Base-by-base conservation (phyloP, 2,797 vertebrate genomes). In the Tapera naevia region DNA sequence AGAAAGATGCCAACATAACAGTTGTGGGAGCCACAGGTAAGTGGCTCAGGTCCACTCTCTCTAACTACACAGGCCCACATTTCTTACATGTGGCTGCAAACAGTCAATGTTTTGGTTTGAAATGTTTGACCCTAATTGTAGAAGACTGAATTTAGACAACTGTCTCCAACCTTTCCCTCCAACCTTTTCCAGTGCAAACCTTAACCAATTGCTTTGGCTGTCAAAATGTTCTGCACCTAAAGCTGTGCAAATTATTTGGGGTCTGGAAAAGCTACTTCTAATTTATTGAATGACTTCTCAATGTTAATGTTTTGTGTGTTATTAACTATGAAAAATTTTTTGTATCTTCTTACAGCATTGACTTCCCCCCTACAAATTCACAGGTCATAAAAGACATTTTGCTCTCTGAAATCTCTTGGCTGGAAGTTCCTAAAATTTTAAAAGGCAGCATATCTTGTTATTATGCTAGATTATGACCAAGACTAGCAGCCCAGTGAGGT, bases 21-120 rank as follows among this genome's bases (percentile, higher is more conserved):
- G 82, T 97, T 41, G 97, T 97, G 64, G 98, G 98, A 96, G 97
- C 98, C 78, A 98, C 98, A 97, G 98, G 99, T 99, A 89, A 66
- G 50, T n/a, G n/a, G n/a, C n/a, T n/a, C n/a, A n/a, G 28, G n/a
- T 19, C 27, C 28, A 39, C 16, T 58, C 30, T 58, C 67, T 39
- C 24, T 70, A 19, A 13, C 33, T 25, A 0, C 6, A 19, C 46
- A 37, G 11, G 15, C 37, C 23, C 37, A 11, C 41, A 5, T 51
- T 46, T 39, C 70, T 33, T 39, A 22, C 10, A 0, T 10, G 28
- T 43, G 74, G 43, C 60, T 83, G 39, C 33, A 21, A 65, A 33
- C 14, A 33, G 30, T 25, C 43, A 39, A 6, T n/a, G 5, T 51
- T 30, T 17, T 50, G 17, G 24, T 72, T 39, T 35, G 71, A 45